Evolutionary conservation across 2,888 invertebrate species (phyloP), one percentile per base, ranked within the genome.

Genomic region (Drosophila infuscata): DNA sequence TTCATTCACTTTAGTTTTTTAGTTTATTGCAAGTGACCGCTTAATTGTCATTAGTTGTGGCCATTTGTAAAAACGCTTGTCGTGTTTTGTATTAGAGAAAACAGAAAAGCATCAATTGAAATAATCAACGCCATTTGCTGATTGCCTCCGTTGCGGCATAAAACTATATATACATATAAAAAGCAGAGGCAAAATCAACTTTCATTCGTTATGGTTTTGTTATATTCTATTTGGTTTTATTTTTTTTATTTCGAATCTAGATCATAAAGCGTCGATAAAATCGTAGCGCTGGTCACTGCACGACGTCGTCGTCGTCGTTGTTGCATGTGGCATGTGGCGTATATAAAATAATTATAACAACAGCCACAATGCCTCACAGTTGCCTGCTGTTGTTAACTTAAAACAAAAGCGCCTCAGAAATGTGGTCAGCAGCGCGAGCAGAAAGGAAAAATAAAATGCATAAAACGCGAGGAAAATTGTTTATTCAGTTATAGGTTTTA

Each of bases 61-160:
- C 32, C 84, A 72, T 67, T 84, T 82, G 46, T 67, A 65, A 67
- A 33, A 33, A 11, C 64, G 62, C 56, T 62, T 56, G 70, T 43
- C 57, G 57, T 58, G 67, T 65, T 64, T 79, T 72, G 70, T 69
- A 70, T 79, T 74, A 77, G 74, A 76, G 86, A 73, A 46, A 80
- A 81, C 66, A 46, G 56, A 77, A 79, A 81, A 56, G 74, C 76
- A 71, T 65, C 79, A 88, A 89, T 87, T 89, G 84, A 84, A 82
- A 87, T 89, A 86, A 88, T 85, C 84, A 87, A 77, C 82, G 80
- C 72, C 54, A 83, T 87, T 89, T 83, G 77, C 56, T 82, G 84
- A 81, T 86, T 88, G 76, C 64, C 46, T 35, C 56, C 56, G 29
- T 36, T 61, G 60, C 67, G 64, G 61, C 71, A 62, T 48, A n/a